Evolutionary conservation across 2,113 vertebrate genomes (phyloP).

Genomic region (Myotis brandtii): DNA sequence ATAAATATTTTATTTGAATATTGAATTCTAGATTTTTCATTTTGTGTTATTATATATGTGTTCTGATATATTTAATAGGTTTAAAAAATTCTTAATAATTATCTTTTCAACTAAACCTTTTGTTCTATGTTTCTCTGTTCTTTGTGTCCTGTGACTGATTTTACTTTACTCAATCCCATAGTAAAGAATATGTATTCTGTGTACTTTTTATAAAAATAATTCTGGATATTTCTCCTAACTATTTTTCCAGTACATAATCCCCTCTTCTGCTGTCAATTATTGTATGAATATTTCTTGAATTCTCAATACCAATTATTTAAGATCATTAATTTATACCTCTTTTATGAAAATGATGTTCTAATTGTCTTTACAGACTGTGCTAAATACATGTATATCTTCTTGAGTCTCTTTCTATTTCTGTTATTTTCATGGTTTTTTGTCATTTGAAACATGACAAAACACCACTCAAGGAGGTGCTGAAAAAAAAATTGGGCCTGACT

Average conservation of each 20-base stretch:
- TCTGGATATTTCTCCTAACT: neutral
- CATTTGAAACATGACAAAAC: no score
- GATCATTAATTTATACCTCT: neutral
- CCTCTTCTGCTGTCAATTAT: neutral
- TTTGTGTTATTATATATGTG: neutral
- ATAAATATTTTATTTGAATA: neutral
- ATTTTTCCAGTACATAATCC: neutral
- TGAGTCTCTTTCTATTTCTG: neutral
- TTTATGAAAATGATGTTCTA: neutral
- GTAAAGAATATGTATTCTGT: neutral
- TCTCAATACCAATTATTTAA: neutral
- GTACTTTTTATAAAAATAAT: neutral
- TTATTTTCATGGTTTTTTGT: neutral
- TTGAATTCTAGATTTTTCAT: neutral
- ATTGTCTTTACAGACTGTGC: neutral
- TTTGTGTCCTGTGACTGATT: neutral
- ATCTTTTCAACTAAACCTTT: neutral
- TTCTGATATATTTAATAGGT: neutral
- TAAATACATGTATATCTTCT: neutral
- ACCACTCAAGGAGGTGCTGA: no score
- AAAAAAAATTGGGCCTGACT: no score
- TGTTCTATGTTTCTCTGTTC: neutral
- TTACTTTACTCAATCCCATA: neutral
- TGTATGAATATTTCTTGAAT: neutral
- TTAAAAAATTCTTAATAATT: neutral